A percentile compares a stretch with the other conserved stretches of the same genome.
Evolutionary conservation across 2,888 invertebrate genomes (phyloP).

Genomic region (Caenorhabditis zanzibari): DNA sequence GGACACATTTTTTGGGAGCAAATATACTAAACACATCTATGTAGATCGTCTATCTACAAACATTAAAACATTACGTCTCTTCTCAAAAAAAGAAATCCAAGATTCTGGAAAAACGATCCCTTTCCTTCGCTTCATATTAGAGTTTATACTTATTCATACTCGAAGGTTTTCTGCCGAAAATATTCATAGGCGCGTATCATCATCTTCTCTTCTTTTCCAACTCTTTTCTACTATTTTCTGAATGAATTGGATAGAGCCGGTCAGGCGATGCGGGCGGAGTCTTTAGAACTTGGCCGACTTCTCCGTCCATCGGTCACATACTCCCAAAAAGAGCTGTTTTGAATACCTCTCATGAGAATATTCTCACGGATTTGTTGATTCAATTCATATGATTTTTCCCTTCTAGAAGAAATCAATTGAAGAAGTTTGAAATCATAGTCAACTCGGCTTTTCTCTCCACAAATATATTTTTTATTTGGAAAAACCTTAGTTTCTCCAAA

Average conservation of each 20-base stretch:
- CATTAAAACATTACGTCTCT: slow-evolving; percentile 33
- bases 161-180: slow-evolving; percentile 37
- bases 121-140: slow-evolving; percentile 3
- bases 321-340: slow-evolving; percentile 12
- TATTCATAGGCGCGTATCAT: slow-evolving; percentile 49
- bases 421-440: too few species aligned
- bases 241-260: slow-evolving; percentile 46
- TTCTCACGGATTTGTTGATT: slow-evolving; percentile 23
- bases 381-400: background rate
- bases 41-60: slow-evolving; percentile 26
- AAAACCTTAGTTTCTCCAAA: slow-evolving; percentile 23
- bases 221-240: slow-evolving; percentile 26
- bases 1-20: slow-evolving; percentile 15
- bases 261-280: slow-evolving; percentile 36
- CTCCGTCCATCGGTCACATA: slow-evolving; percentile 44
- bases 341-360: slow-evolving; percentile 22
- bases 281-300: slow-evolving; percentile 32
- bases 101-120: slow-evolving; percentile 32
- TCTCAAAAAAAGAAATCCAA: slow-evolving; percentile 23
- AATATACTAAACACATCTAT: slow-evolving; percentile 37
- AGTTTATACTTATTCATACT: slow-evolving; percentile 40
- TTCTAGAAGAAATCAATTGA: background rate
- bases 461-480: background rate
- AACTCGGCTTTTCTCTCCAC: background rate
- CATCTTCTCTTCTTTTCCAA: slow-evolving; percentile 32